Evolutionary conservation across 2,113 vertebrate species (phyloP).

Genomic region (Rissa tridactyla): DNA sequence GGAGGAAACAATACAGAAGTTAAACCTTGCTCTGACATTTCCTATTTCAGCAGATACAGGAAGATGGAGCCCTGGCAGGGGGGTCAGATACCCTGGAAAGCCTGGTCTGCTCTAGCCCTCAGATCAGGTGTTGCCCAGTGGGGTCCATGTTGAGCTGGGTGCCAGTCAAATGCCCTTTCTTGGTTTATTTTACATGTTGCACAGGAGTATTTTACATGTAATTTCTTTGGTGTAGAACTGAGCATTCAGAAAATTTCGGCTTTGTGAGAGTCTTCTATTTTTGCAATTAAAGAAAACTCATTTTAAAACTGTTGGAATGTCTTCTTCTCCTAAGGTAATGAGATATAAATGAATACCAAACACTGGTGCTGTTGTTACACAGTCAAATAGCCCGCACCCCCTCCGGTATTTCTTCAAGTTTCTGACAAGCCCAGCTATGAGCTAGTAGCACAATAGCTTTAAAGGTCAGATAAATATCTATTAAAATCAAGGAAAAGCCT

Average conservation of each 20-base stretch:
- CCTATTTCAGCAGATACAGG: background rate
- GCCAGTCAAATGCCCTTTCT: background rate
- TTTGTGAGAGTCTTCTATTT: background rate
- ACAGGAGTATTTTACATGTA: background rate
- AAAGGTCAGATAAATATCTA: background rate
- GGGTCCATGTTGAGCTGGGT: background rate
- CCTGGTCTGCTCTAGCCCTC: background rate
- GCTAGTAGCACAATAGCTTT: background rate
- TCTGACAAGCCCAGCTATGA: background rate
- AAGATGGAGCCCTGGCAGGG: background rate
- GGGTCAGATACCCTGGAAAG: background rate
- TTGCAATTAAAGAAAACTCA: background rate
- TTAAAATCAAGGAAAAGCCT: background rate
- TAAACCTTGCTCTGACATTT: background rate
- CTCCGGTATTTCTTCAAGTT: background rate
- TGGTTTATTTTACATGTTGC: background rate
- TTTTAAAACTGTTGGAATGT: background rate
- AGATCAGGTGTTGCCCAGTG: background rate
- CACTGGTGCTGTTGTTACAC: background rate
- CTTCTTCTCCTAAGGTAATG: background rate
- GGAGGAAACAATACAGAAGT: background rate
- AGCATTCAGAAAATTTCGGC: background rate
- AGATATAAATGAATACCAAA: background rate
- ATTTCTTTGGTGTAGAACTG: background rate
- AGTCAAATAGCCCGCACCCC: background rate